Conservation (phyloP, 2,888 invertebrate genomes). For the Cryptus armator region DNA sequence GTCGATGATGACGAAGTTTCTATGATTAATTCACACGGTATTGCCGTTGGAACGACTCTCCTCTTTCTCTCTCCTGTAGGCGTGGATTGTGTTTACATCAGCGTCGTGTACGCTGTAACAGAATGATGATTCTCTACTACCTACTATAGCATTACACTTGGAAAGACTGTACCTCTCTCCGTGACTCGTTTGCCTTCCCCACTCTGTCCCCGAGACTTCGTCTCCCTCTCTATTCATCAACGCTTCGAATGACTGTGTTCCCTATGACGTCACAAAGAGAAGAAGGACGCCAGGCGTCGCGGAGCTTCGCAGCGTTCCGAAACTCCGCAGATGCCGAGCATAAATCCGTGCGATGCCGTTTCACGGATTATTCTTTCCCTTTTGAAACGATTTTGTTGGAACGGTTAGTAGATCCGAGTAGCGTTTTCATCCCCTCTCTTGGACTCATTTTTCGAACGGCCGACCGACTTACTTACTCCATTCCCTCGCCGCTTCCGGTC, state of each 20-base stretch:
- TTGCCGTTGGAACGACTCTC: constrained; percentile 7
- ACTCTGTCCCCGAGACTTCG: constrained; percentile 25
- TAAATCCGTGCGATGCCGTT: constrained; percentile 8
- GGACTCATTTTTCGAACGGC: not conserved
- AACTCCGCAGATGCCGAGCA: constrained; percentile 42
- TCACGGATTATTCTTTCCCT: constrained; percentile 18
- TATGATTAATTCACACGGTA: constrained; percentile 19
- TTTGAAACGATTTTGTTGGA: not conserved
- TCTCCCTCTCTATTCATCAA: constrained; percentile 63
- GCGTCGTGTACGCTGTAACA: constrained; percentile 47
- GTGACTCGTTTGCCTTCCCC: constrained; percentile 48
- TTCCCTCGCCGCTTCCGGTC: not conserved
- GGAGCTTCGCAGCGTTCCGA: constrained; percentile 26
- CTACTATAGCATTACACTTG: constrained; percentile 53
- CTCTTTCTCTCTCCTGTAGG: constrained; percentile 33
- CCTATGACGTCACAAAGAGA: constrained; percentile 69
- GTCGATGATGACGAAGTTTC: constrained; percentile 24
- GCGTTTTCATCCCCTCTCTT: not conserved
- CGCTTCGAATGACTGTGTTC: constrained; percentile 62
- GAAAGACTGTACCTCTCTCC: constrained; percentile 31
- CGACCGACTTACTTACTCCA: not conserved
- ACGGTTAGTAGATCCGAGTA: constrained; percentile 7
- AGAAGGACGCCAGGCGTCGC: constrained; percentile 45
- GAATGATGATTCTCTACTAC: constrained; percentile 63
- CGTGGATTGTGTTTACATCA: constrained; percentile 66